Conservation (phyloP, 2,888 invertebrate species). For the Orchesella flavescens region DNA sequence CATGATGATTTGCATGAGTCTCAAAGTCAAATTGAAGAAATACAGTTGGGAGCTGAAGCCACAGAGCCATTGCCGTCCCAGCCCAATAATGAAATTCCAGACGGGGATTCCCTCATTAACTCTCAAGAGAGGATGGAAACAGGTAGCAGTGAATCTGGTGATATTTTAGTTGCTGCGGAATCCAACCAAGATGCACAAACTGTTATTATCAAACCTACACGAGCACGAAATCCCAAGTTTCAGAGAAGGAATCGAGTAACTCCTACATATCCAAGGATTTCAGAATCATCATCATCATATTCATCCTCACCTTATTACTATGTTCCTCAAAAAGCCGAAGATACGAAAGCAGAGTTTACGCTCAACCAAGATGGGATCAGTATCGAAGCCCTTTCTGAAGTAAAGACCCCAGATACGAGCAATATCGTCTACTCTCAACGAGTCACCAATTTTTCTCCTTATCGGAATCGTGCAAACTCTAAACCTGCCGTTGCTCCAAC, state of each 20-base stretch:
- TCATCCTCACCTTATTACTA: background rate
- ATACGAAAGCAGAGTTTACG: background rate
- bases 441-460: background rate
- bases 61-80: background rate
- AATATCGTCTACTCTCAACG: background rate
- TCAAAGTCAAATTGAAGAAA: background rate
- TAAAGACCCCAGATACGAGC: background rate
- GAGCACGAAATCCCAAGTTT: slow-evolving; percentile 6
- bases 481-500: background rate
- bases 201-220: background rate
- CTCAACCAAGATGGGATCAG: background rate
- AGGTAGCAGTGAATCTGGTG: slow-evolving; percentile 5
- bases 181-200: slow-evolving; percentile 14
- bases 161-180: slow-evolving; percentile 29
- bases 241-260: background rate
- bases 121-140: background rate
- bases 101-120: background rate
- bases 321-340: background rate
- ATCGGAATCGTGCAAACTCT: background rate
- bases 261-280: background rate
- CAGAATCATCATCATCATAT: background rate
- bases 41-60: background rate
- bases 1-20: background rate
- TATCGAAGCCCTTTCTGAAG: background rate
- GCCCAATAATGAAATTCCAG: background rate